Evolutionary conservation across 2,888 invertebrate genomes (phyloP).

Genomic region (Trachelus troglodyta): DNA sequence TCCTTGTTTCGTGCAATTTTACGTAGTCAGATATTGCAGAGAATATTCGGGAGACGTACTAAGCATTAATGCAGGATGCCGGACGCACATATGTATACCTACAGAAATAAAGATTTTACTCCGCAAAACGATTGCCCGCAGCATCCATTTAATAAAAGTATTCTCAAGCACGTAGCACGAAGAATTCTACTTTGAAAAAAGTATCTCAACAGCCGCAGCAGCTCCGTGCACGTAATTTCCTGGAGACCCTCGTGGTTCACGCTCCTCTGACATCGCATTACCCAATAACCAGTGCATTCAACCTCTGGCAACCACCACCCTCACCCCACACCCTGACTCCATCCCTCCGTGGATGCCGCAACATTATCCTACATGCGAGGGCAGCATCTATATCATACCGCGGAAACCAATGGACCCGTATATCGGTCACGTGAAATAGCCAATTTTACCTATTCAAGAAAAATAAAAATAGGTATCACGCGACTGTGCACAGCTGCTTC

Average conservation of each 20-base stretch:
- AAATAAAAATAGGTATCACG: neutral
- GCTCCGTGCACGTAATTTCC: slow-evolving; percentile 6
- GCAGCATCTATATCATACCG: slow-evolving; percentile 6
- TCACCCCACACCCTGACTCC: slow-evolving; percentile 11
- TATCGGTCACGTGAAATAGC: neutral
- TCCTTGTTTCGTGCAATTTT: neutral
- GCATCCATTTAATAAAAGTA: neutral
- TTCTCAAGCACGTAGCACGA: neutral
- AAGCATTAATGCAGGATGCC: neutral
- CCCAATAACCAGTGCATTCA: slow-evolving; percentile 19
- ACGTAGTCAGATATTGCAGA: neutral
- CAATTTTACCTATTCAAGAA: neutral
- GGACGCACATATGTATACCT: neutral
- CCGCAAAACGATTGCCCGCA: neutral
- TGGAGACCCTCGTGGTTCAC: slow-evolving; percentile 3
- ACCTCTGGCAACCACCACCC: slow-evolving; percentile 16
- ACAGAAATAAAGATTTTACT: neutral
- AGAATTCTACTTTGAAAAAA: neutral
- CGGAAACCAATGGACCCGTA: neutral
- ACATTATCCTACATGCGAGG: slow-evolving; percentile 1
- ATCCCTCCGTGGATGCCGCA: neutral
- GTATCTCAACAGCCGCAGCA: neutral
- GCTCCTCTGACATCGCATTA: slow-evolving; percentile 11
- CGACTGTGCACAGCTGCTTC: neutral
- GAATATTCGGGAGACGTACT: neutral